Evolutionary conservation across 2,797 vertebrate genomes (phyloP), one percentile per base, ranked within the genome.

Genomic region (Danio albolineatus): DNA sequence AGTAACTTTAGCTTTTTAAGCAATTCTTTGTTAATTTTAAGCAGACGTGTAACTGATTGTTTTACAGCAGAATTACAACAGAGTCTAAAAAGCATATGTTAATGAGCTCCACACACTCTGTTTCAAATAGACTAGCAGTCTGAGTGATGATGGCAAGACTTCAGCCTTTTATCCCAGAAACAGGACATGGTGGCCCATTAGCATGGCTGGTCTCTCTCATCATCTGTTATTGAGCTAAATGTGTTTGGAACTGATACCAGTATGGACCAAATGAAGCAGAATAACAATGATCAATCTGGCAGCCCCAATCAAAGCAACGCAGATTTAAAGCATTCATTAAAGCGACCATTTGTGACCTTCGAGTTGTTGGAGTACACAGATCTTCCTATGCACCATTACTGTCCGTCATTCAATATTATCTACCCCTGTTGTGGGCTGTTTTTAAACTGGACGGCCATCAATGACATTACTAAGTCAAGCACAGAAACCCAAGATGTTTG

Each of bases 191-290:
- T 70, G 57, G 46, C 13, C 77, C 53, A 75, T 65, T 73, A 57
- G 54, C 71, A 76, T 77, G 80, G 36, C 73, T 74, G 69, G 60
- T 53, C 48, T 62, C 75, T 83, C 78, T 75, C 70, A 78, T 82
- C 82, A 82, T 82, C 66, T 65, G 66, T 82, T 79, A 85, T 76
- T 83, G 74, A 82, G 80, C 53, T 78, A 73, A 83, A 85, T 81
- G 84, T 82, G 82, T 76, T 85, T 73, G 78, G 71, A 84, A 78
- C 80, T 46, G 82, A 82, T 85, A 75, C 67, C 77, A 78, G 59
- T 41, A 69, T 67, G 70, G 64, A 76, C 77, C 73, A 82, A 82
- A 64, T 54, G n/a, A 66, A 73, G 80, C 67, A 76, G 79, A 80
- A 80, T 69, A 83, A 78, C 43, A 65, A 14, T 59, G 73, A 82